A percentile compares a stretch with the other conserved stretches of the same genome.
phyloP scores from a whole-genome alignment of 2,113 vertebrate genomes.

The Corvus moneduloides region DNA sequence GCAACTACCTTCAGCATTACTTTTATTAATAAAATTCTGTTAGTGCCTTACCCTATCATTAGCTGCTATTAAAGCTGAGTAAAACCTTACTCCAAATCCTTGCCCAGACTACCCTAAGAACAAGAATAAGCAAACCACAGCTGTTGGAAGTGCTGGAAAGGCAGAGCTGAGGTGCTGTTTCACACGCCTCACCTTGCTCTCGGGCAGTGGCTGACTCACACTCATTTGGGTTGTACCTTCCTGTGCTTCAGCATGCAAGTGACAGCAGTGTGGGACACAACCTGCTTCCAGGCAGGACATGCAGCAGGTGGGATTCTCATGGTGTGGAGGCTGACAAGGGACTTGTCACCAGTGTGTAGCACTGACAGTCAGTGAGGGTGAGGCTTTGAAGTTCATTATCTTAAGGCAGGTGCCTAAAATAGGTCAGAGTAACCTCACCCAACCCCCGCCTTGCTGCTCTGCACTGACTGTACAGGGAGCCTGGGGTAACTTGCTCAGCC shows the following conservation, averaged over 20 bases:
- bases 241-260: not conserved
- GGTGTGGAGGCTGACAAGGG: not conserved
- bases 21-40: not conserved
- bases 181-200: not conserved
- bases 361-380: not conserved
- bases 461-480: not conserved
- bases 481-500: not conserved
- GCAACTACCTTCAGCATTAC: not conserved
- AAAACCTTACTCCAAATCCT: not conserved
- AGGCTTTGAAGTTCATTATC: not conserved
- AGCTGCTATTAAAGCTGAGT: constrained; percentile 9
- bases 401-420: not conserved
- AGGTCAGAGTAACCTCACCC: not conserved
- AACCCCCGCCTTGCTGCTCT: not conserved
- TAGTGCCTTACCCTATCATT: constrained; percentile 12
- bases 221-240: not conserved
- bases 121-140: not conserved
- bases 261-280: not conserved
- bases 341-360: not conserved
- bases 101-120: not conserved
- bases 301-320: not conserved
- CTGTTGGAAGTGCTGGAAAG: not conserved
- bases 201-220: not conserved
- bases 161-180: not conserved
- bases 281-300: not conserved